Evolutionary conservation across 2,113 vertebrate species (phyloP).

Genomic region (Athene noctua): DNA sequence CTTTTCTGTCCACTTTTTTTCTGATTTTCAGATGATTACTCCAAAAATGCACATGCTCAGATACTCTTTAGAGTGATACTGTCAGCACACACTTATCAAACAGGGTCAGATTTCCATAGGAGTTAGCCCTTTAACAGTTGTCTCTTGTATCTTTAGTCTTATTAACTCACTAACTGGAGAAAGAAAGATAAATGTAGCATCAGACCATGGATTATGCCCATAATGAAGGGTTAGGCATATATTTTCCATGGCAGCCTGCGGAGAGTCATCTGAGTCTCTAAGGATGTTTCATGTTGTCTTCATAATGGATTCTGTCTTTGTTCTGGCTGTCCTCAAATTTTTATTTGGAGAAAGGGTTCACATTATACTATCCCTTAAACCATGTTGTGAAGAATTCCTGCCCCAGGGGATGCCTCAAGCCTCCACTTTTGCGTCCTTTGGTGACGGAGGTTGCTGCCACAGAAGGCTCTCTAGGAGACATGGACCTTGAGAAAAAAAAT

Average conservation of each 20-base stretch:
- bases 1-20: not conserved
- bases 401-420: slow-evolving; percentile 9
- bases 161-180: not conserved
- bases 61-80: not conserved
- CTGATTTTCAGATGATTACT: not conserved
- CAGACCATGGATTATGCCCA: not conserved
- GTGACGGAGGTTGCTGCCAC: slow-evolving; percentile 36
- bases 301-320: not conserved
- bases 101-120: not conserved
- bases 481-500: slow-evolving; percentile 47
- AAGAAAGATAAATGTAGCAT: not conserved
- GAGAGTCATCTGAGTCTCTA: not conserved
- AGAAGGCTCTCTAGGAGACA: slow-evolving; percentile 21
- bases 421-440: slow-evolving; percentile 15
- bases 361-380: not conserved
- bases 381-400: slow-evolving; percentile 12
- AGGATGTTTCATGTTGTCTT: slow-evolving; percentile 2
- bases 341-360: slow-evolving; percentile 21
- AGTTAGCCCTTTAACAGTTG: not conserved
- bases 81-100: not conserved
- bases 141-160: not conserved
- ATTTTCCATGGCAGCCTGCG: slow-evolving; percentile 8
- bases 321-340: not conserved
- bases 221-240: not conserved
- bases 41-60: not conserved